phyloP scores from a whole-genome alignment of 1,140 invertebrate species.

The Ostrea denselamellosa region DNA sequence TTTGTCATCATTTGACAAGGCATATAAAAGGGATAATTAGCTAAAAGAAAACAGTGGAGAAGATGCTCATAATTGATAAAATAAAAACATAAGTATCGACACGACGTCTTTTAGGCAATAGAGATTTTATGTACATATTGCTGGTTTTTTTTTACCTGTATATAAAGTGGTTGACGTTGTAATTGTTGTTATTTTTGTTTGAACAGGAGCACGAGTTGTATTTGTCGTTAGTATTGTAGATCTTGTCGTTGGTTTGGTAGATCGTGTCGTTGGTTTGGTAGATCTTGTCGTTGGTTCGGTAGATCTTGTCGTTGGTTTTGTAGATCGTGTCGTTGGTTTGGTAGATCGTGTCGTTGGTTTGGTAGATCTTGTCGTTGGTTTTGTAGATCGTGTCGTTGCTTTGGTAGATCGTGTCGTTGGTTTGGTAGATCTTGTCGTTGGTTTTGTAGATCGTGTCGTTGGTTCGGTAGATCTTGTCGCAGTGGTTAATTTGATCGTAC shows the following conservation, averaged over 20 bases:
- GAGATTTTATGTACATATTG: neutral
- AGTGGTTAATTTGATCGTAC: neutral
- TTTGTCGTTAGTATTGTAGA: neutral
- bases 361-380: neutral
- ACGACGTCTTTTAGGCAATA: neutral
- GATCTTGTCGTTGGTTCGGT: neutral
- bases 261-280: neutral
- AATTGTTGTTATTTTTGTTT: neutral
- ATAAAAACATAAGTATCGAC: neutral
- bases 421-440: neutral
- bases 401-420: neutral
- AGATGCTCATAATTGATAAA: neutral
- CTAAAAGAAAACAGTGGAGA: neutral
- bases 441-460: neutral
- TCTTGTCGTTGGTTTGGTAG: neutral
- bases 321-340: neutral
- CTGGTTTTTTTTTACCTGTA: neutral
- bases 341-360: neutral
- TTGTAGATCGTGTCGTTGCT: neutral
- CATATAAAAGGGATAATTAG: neutral
- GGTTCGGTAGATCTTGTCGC: neutral
- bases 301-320: neutral
- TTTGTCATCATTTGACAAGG: neutral
- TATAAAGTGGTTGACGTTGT: neutral
- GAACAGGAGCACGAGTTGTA: neutral